Percentiles rank a stretch among this genome's conserved stretches.
Conservation (phyloP, 2,888 invertebrate genomes). For the Nemotelus pantherinus region DNA sequence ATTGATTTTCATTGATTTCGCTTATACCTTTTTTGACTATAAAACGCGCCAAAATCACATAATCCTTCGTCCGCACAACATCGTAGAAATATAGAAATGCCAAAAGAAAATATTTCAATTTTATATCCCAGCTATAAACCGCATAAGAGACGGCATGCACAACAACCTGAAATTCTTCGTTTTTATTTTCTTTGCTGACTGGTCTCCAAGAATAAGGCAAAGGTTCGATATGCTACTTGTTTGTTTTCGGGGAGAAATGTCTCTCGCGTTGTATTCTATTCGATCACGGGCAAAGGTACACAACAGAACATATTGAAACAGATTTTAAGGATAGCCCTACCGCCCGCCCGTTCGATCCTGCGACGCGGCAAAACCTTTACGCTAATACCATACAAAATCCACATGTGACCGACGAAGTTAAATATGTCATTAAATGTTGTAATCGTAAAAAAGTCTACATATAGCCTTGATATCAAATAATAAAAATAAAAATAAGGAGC, state of each 20-base stretch:
- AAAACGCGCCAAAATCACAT: conserved; percentile 25
- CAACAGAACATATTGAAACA: conserved; percentile 3
- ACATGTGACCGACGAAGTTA: conserved; percentile 44
- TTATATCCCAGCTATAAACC: conserved; percentile 49
- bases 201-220: conserved; percentile 16
- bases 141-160: conserved; percentile 40
- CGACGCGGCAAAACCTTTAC: conserved; percentile 2
- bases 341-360: not conserved
- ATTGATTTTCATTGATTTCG: conserved; percentile 34
- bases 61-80: conserved; percentile 7
- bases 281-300: conserved; percentile 29
- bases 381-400: conserved; percentile 12
- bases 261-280: not conserved
- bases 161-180: conserved; percentile 35
- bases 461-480: conserved; percentile 31
- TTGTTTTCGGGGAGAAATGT: not conserved
- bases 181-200: conserved; percentile 27
- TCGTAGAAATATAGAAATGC: conserved; percentile 29
- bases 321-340: conserved; percentile 25
- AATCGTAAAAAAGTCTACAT: conserved; percentile 43
- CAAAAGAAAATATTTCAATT: conserved; percentile 48
- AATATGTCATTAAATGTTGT: conserved; percentile 47
- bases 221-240: not conserved
- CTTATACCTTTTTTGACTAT: conserved; percentile 29
- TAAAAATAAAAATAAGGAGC: conserved; percentile 30